A percentile compares a stretch with the other conserved stretches of the same genome.
These are phyloP conservation scores for Neogobius melanostomus DNA, from an alignment of 2,113 vertebrate species.

Conservation along the genomic window DNA sequence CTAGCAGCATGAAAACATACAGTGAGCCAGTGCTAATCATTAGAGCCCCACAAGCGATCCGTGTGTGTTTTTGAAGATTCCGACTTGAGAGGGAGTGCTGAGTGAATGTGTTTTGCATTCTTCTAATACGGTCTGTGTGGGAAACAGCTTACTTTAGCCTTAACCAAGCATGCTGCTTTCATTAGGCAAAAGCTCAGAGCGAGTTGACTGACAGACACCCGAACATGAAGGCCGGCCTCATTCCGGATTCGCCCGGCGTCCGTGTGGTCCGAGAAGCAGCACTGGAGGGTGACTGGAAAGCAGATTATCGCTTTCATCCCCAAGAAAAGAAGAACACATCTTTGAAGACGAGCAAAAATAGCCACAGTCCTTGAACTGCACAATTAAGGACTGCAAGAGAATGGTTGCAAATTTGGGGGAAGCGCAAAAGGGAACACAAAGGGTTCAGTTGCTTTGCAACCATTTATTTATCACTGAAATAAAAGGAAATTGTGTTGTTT, in stretches of 20 bases:
- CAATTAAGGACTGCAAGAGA: no score
- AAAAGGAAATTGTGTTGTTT: no score
- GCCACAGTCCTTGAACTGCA: constrained; percentile 60
- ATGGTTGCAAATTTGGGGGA: no score
- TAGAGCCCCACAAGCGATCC: not conserved
- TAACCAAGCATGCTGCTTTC: constrained; percentile 28
- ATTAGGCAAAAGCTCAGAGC: constrained; percentile 46
- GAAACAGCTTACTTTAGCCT: constrained; percentile 21
- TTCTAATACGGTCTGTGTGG: not conserved
- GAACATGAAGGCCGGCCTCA: constrained; percentile 31
- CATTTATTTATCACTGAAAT: no score
- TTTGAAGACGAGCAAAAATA: constrained; percentile 64
- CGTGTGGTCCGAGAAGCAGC: constrained; percentile 49
- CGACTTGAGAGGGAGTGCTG: not conserved
- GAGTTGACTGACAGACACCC: constrained; percentile 44
- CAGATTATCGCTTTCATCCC: constrained; percentile 66
- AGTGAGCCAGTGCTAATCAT: not conserved
- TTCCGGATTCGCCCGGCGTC: constrained; percentile 51
- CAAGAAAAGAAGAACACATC: constrained; percentile 30
- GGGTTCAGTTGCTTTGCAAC: no score
- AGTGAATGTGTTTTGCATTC: constrained; percentile 1
- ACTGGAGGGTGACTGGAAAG: constrained; percentile 59
- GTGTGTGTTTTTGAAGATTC: not conserved
- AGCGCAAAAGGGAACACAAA: no score
- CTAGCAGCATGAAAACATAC: not conserved